A percentile compares a stretch with the other conserved stretches of the same genome.
phyloP scores from a whole-genome alignment of 2,888 invertebrate species.

The Frankliniella fusca region DNA sequence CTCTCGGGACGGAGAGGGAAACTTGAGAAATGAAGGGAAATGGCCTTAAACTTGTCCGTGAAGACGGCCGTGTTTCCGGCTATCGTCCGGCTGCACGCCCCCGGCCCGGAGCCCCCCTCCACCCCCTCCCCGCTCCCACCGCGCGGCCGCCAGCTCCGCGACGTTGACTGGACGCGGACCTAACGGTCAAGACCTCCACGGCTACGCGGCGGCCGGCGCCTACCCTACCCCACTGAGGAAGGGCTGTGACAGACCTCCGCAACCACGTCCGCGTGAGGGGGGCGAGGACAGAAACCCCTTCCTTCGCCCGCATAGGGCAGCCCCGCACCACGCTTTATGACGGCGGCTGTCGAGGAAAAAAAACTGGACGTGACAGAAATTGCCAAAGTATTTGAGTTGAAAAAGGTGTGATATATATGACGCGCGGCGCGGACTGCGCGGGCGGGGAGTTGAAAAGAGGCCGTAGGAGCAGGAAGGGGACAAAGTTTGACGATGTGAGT shows the following conservation, averaged over 20 bases:
- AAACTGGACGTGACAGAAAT: background rate
- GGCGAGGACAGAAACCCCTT: background rate
- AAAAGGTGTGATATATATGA: constrained; percentile 21
- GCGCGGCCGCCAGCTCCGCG: too few relatives aligned
- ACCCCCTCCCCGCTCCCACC: too few relatives aligned
- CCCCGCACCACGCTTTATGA: too few relatives aligned
- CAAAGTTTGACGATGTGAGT: background rate
- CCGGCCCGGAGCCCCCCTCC: background rate
- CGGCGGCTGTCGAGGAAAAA: background rate
- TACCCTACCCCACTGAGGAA: too few relatives aligned
- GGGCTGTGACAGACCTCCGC: too few relatives aligned
- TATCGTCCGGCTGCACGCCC: constrained; percentile 13
- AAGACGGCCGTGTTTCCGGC: constrained; percentile 16
- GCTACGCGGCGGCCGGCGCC: too few relatives aligned
- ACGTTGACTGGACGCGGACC: too few relatives aligned
- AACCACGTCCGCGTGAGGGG: too few relatives aligned
- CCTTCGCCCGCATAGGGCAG: too few relatives aligned
- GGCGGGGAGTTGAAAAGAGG: background rate
- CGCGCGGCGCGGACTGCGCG: background rate
- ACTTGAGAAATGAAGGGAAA: constrained; percentile 25
- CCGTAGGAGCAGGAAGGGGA: background rate
- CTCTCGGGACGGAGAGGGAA: background rate
- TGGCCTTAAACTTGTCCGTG: constrained; percentile 23
- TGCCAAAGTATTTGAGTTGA: constrained; percentile 19
- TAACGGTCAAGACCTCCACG: too few relatives aligned